Evolutionary conservation across 2,888 invertebrate genomes (phyloP).

Genomic region (Torymus texanus): DNA sequence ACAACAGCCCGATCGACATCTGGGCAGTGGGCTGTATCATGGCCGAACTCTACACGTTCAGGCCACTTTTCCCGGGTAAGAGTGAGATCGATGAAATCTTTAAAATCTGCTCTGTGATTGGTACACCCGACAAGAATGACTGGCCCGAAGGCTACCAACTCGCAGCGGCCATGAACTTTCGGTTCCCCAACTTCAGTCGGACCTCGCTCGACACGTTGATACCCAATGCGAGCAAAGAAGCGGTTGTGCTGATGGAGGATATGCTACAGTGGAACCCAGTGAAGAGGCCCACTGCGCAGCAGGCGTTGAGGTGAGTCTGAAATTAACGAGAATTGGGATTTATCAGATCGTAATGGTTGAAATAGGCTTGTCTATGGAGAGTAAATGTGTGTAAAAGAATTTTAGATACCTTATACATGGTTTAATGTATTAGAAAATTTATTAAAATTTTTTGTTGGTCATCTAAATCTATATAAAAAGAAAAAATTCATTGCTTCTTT

Average conservation of each 20-base stretch:
- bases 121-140: conserved; percentile 92
- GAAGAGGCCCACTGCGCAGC: conserved; percentile 93
- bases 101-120: conserved; percentile 94
- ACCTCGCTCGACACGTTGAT: conserved; percentile 88
- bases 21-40: conserved; percentile 99
- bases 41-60: conserved; percentile 96
- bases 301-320: conserved; percentile 83
- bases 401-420: no score
- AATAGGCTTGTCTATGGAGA: no score
- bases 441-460: no score
- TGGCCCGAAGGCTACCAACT: conserved; percentile 97
- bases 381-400: no score
- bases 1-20: conserved; percentile 97
- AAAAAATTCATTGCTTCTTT: no score
- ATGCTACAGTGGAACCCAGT: conserved; percentile 94
- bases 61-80: conserved; percentile 96
- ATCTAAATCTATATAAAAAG: no score
- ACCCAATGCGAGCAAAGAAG: conserved; percentile 88
- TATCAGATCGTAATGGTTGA: no score
- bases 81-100: conserved; percentile 98
- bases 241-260: conserved; percentile 88
- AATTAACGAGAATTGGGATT: neutral
- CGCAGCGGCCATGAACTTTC: conserved; percentile 95
- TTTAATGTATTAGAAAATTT: no score
- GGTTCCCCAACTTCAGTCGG: conserved; percentile 92